A percentile compares a stretch with the other conserved stretches of the same genome.
Evolutionary conservation across 2,113 vertebrate genomes (phyloP).

Genomic region (Pandion haliaetus): DNA sequence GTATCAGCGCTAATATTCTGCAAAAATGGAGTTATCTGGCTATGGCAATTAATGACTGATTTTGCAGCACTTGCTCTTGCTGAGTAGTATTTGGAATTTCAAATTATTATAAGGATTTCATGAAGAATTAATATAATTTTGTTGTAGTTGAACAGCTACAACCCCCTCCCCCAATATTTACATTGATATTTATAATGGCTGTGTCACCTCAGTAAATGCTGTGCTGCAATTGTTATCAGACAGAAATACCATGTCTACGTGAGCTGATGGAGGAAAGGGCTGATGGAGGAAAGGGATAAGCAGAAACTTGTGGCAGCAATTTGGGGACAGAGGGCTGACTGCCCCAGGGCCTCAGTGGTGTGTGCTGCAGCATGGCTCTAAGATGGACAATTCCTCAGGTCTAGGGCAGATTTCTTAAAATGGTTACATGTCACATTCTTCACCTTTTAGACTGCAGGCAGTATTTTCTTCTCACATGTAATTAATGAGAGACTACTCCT

Average conservation of each 20-base stretch:
- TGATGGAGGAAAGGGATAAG: background rate
- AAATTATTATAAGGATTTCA: background rate
- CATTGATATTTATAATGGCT: background rate
- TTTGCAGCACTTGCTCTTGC: background rate
- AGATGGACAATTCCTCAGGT: background rate
- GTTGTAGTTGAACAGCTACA: background rate
- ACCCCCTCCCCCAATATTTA: background rate
- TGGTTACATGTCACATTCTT: background rate
- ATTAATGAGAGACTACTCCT: background rate
- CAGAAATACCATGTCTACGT: rapidly evolving
- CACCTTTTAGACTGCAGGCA: background rate
- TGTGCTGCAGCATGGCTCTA: rapidly evolving
- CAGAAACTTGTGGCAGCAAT: background rate
- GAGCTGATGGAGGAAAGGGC: background rate
- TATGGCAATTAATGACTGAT: background rate
- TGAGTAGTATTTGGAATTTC: background rate
- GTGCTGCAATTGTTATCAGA: background rate
- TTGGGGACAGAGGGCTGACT: background rate
- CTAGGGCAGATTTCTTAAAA: background rate
- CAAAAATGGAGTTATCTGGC: background rate
- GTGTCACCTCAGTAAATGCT: background rate
- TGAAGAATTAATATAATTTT: background rate
- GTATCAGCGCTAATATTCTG: background rate
- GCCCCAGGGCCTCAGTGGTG: rapidly evolving
- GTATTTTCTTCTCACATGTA: background rate